phyloP scores from a whole-genome alignment of 2,888 invertebrate genomes.

The Agonopterix alstromeriana region DNA sequence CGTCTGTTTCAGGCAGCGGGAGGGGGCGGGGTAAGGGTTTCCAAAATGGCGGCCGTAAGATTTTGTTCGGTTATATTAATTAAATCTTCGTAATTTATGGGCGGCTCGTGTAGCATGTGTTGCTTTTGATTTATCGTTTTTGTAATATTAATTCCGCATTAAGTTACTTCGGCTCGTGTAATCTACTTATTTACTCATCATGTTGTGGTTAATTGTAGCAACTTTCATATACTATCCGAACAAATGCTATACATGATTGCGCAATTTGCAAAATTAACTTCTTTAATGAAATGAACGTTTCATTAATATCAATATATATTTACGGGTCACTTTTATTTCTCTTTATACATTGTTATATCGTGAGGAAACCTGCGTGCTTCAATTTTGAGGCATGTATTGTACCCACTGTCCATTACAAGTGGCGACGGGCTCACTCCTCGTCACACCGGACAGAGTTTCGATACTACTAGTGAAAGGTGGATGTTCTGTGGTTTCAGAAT shows the following conservation, averaged over 20 bases:
- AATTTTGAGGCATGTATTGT: too few species aligned
- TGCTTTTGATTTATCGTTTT: constrained; percentile 64
- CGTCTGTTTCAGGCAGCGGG: constrained; percentile 60
- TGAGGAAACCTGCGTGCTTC: too few species aligned
- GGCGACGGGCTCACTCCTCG: too few species aligned
- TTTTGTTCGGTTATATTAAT: constrained; percentile 72
- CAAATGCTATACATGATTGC: not conserved
- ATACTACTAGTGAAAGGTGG: too few species aligned
- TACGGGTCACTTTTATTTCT: not conserved
- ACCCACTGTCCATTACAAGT: too few species aligned
- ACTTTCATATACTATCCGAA: not conserved
- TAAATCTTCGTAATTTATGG: constrained; percentile 75
- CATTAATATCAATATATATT: not conserved
- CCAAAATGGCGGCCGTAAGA: constrained; percentile 73
- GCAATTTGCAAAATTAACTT: not conserved
- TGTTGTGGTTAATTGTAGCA: too few species aligned
- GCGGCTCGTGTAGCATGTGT: constrained; percentile 53
- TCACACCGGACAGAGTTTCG: too few species aligned
- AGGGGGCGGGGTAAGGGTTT: constrained; percentile 59
- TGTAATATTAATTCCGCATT: constrained; percentile 45
- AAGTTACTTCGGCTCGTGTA: constrained; percentile 9
- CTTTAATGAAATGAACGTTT: not conserved
- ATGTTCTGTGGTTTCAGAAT: too few species aligned
- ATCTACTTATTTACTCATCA: too few species aligned
- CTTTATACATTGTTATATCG: too few species aligned